Percentiles rank a stretch among this genome's conserved stretches.
Evolutionary conservation across 2,113 vertebrate species (phyloP).

Genomic region (Columba janthina): DNA sequence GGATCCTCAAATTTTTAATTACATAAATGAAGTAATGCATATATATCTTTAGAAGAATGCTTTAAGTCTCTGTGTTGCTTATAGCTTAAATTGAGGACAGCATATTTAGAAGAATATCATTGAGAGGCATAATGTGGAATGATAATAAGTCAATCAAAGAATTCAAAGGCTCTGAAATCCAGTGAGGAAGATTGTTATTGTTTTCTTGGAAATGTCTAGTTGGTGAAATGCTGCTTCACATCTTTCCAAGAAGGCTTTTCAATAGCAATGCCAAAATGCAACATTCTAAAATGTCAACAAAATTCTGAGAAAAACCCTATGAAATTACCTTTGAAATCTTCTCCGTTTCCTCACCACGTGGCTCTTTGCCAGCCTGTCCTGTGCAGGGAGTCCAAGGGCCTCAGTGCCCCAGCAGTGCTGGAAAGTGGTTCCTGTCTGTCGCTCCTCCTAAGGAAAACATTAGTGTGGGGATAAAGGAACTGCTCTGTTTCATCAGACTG

Average conservation of each 20-base stretch:
- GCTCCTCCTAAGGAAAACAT: neutral
- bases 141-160: neutral
- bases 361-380: neutral
- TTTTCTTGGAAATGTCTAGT: neutral
- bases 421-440: neutral
- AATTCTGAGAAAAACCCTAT: neutral
- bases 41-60: neutral
- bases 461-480: neutral
- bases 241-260: neutral
- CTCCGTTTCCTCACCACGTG: neutral
- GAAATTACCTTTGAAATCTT: neutral
- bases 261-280: neutral
- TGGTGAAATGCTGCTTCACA: neutral
- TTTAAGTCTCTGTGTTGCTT: neutral
- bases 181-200: neutral
- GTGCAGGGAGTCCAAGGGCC: accelerated
- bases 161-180: neutral
- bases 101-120: neutral
- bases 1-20: neutral
- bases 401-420: neutral
- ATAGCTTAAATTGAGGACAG: neutral
- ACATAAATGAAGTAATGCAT: neutral
- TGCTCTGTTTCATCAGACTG: neutral
- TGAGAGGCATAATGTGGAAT: neutral
- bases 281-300: neutral